A percentile compares a stretch with the other conserved stretches of the same genome.
phyloP scores from a whole-genome alignment of 2,113 vertebrate genomes.

The Dromas ardeola region DNA sequence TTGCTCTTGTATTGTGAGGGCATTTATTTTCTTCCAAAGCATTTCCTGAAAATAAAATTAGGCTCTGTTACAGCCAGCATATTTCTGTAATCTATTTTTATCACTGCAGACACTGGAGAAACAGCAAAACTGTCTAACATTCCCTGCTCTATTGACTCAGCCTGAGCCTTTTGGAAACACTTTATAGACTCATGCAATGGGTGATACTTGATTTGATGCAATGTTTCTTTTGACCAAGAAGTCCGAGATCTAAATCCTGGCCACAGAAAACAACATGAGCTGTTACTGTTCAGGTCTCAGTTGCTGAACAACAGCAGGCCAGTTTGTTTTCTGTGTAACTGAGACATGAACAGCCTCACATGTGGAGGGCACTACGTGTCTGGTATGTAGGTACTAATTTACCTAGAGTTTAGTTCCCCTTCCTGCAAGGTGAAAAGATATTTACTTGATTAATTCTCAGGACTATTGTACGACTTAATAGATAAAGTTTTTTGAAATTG shows the following conservation, averaged over 20 bases:
- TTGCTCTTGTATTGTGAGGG: neutral
- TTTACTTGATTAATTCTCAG: neutral
- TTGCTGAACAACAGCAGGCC: neutral
- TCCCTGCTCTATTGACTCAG: slow-evolving; percentile 41
- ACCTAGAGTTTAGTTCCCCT: neutral
- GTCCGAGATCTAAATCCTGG: neutral
- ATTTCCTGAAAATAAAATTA: slow-evolving; percentile 51
- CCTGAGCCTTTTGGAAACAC: slow-evolving; percentile 1
- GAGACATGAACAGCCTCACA: neutral
- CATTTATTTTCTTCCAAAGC: neutral
- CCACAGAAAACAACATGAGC: neutral
- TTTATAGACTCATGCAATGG: neutral
- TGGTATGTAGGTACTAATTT: neutral
- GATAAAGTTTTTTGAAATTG: neutral
- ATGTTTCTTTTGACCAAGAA: neutral
- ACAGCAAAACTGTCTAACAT: slow-evolving; percentile 28
- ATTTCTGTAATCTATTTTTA: slow-evolving; percentile 53
- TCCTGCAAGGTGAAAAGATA: neutral
- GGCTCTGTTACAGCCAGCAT: neutral
- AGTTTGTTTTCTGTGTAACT: neutral
- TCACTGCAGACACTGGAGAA: neutral
- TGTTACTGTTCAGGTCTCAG: neutral
- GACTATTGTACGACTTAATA: neutral
- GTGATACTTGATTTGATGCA: neutral
- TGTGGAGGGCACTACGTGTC: neutral